phyloP scores from a whole-genome alignment of 2,888 invertebrate species.

The Drosophila anomelani region DNA sequence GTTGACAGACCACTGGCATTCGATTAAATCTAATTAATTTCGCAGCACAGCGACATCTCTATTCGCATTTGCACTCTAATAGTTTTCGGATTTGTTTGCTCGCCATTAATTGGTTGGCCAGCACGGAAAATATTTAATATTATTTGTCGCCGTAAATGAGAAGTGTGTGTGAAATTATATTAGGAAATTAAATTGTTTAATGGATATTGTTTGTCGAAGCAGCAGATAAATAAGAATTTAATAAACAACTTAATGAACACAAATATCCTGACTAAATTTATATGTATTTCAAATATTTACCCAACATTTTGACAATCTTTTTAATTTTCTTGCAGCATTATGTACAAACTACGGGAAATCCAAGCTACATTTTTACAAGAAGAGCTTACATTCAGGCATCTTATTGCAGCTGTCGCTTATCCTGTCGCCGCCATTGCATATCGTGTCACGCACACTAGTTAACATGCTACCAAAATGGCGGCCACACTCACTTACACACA shows the following conservation, averaged over 20 bases:
- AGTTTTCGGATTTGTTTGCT: constrained; percentile 50
- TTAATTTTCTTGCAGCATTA: neutral
- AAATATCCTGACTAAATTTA: neutral
- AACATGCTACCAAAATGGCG: constrained; percentile 55
- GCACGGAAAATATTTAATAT: constrained; percentile 24
- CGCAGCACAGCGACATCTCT: constrained; percentile 15
- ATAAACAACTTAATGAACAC: neutral
- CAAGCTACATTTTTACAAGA: neutral
- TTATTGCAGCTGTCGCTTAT: constrained; percentile 20
- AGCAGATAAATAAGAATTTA: neutral
- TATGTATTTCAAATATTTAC: neutral
- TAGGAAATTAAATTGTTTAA: constrained; percentile 5
- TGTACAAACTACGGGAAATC: neutral
- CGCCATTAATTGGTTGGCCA: constrained; percentile 30
- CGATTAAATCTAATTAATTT: constrained; percentile 77
- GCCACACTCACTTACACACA: constrained; percentile 19
- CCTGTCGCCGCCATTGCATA: constrained; percentile 49
- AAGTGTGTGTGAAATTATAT: constrained; percentile 9
- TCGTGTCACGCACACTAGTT: constrained; percentile 64
- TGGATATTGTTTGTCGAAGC: neutral
- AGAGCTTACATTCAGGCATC: neutral
- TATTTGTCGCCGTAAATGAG: constrained; percentile 13
- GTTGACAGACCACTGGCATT: constrained; percentile 67
- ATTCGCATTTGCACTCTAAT: constrained; percentile 29
- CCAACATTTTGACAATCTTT: too few relatives aligned